Evolutionary conservation across 2,113 vertebrate genomes (phyloP).

Genomic region (Antechinus flavipes): DNA sequence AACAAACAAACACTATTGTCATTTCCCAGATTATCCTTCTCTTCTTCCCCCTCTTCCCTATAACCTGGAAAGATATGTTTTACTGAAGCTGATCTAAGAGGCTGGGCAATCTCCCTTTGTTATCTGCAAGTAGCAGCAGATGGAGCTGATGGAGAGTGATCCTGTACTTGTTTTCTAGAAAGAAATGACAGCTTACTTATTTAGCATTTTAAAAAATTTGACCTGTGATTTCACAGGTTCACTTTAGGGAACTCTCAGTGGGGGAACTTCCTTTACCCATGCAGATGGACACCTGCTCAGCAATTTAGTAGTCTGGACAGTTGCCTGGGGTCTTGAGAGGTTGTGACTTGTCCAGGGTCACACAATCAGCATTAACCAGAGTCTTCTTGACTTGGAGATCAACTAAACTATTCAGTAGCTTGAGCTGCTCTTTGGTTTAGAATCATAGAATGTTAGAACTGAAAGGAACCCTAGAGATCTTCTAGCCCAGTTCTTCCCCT

Average conservation of each 20-base stretch:
- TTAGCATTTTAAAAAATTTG: not conserved
- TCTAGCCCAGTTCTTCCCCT: not conserved
- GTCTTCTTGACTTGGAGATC: not conserved
- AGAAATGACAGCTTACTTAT: not conserved
- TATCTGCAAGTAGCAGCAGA: constrained; percentile 57
- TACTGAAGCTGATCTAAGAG: constrained; percentile 54
- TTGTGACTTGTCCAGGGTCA: constrained; percentile 2
- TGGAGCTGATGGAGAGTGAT: constrained; percentile 42
- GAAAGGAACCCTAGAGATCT: not conserved
- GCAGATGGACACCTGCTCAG: not conserved
- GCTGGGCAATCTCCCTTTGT: constrained; percentile 73
- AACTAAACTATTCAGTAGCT: not conserved
- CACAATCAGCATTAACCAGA: not conserved
- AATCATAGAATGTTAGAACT: not conserved
- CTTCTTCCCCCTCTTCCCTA: not conserved
- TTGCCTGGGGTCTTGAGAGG: not conserved
- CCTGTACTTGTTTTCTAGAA: constrained; percentile 14
- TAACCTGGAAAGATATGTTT: not conserved
- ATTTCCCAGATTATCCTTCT: not conserved
- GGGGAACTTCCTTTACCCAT: not conserved
- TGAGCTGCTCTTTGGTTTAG: not conserved
- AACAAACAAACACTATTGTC: not conserved
- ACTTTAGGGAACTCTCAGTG: not conserved
- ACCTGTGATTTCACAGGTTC: not conserved
- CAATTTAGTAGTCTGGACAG: not conserved